These are phyloP conservation scores for Aegotheles bennettii DNA, from an alignment of 2,113 vertebrate genomes.

Conservation along the genomic window DNA sequence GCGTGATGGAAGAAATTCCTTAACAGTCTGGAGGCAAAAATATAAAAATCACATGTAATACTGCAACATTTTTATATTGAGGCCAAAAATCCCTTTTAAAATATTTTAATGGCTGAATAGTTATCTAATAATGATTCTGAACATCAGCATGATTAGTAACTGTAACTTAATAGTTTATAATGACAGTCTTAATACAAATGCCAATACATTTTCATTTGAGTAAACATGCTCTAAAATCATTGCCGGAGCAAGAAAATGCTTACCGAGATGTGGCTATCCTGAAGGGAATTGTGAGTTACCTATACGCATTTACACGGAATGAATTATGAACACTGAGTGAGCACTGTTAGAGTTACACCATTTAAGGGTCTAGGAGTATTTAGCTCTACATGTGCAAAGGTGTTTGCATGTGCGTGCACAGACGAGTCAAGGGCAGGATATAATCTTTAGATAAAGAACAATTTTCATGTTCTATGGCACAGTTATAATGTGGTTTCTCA, in stretches of 20 bases:
- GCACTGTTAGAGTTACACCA: not conserved
- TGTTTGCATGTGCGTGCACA: not conserved
- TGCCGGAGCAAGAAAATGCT: not conserved
- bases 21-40: not conserved
- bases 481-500: not conserved
- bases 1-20: not conserved
- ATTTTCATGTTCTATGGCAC: not conserved
- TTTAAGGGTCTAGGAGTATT: not conserved
- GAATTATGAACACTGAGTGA: not conserved
- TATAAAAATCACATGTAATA: constrained; percentile 19
- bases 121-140: constrained; percentile 11
- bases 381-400: not conserved
- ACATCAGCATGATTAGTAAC: not conserved
- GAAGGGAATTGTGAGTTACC: not conserved
- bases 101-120: not conserved
- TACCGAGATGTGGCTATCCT: not conserved
- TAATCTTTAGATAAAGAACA: not conserved
- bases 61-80: not conserved
- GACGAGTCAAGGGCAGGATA: not conserved
- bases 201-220: constrained; percentile 1
- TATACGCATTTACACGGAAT: not conserved
- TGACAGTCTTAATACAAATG: not conserved
- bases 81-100: not conserved
- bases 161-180: constrained; percentile 21
- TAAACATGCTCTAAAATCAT: not conserved